Conservation (phyloP, 2,888 invertebrate genomes). For the Drosophila cracens region DNA sequence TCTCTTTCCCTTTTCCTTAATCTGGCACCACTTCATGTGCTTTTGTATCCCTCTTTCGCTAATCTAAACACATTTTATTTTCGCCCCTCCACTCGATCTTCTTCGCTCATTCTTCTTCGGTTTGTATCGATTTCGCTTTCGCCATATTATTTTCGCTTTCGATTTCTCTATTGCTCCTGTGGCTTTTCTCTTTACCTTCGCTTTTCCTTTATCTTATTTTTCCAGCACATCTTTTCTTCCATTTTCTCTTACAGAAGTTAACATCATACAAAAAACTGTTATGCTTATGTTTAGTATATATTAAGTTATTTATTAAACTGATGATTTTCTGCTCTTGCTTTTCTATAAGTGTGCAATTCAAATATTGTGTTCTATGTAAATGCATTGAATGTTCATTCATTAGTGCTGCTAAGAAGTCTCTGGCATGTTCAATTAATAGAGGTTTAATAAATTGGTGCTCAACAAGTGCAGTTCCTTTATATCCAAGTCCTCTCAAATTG, state of each 20-base stretch:
- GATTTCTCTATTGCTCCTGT: too few species aligned
- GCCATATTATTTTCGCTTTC: background rate
- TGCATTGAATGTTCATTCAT: background rate
- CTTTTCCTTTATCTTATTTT: background rate
- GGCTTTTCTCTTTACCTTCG: background rate
- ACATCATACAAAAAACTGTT: background rate
- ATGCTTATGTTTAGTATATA: background rate
- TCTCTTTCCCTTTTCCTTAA: background rate
- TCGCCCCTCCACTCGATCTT: background rate
- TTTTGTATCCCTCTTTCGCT: background rate
- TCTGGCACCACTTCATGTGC: background rate
- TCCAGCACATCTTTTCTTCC: background rate
- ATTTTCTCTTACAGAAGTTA: background rate
- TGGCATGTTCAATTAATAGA: background rate
- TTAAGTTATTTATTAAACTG: background rate
- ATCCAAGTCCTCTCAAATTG: background rate
- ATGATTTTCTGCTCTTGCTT: background rate
- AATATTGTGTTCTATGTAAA: background rate
- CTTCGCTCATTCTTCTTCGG: background rate
- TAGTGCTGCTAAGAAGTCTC: slow-evolving; percentile 1
- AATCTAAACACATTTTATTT: background rate
- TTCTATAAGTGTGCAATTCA: background rate
- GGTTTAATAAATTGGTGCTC: slow-evolving; percentile 13
- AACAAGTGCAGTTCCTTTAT: slow-evolving; percentile 2
- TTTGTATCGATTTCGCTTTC: background rate